These are phyloP conservation scores for Drosophila sp. DNA, from an alignment of 1,140 invertebrate species.

Conservation along the genomic window DNA sequence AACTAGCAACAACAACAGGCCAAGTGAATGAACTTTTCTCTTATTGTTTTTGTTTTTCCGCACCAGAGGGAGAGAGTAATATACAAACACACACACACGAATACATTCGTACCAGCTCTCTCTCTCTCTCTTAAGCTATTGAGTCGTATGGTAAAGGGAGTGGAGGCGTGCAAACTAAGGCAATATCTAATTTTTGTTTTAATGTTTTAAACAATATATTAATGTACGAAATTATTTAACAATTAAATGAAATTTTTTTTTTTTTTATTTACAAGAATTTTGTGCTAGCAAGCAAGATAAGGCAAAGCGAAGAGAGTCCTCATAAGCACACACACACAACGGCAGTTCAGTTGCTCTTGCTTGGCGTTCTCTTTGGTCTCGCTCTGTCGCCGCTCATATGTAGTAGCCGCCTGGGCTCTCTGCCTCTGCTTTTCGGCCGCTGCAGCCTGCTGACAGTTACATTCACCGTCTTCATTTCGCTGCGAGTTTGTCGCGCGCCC, in stretches of 20 bases:
- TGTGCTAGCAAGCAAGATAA: background rate
- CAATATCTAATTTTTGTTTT: background rate
- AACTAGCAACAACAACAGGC: constrained; percentile 14
- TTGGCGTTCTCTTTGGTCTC: too few relatives aligned
- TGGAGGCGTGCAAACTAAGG: background rate
- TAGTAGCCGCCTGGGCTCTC: background rate
- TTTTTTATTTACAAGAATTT: background rate
- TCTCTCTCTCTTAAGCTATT: constrained; percentile 6
- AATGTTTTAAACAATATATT: background rate
- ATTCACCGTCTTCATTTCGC: constrained; percentile 23
- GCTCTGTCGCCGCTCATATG: too few relatives aligned
- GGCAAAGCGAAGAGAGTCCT: background rate
- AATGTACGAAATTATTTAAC: background rate
- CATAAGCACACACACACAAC: background rate
- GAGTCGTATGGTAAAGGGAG: background rate
- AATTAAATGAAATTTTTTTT: background rate
- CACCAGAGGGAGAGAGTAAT: background rate
- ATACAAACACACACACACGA: background rate
- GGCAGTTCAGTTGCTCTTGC: background rate
- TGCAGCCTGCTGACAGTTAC: constrained; percentile 17
- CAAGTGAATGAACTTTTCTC: constrained; percentile 67
- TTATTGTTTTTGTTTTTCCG: constrained; percentile 63
- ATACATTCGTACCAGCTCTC: background rate
- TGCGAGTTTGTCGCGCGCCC: constrained; percentile 25
- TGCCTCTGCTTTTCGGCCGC: constrained; percentile 18